Evolutionary conservation across 1,140 invertebrate species (phyloP), one percentile per base, ranked within the genome.

Genomic region (Drosophila sulfurigaster): DNA sequence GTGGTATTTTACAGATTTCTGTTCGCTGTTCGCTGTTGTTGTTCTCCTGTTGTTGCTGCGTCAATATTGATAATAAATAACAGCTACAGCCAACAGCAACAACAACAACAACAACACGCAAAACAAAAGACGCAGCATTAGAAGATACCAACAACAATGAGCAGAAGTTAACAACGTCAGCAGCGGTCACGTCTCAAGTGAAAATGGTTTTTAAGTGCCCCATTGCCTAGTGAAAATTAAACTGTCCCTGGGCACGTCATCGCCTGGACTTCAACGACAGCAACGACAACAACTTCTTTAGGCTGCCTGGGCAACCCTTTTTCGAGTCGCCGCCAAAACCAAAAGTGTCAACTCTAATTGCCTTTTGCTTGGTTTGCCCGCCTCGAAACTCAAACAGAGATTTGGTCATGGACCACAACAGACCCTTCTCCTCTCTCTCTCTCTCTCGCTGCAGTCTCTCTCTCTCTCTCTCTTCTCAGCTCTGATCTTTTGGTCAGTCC

Each of bases 281-380:
- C 79, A 2, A 38, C 8, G 10, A 46, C 66, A 1, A 30, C 41
- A 67, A 70, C 79, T 78, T 66, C 69, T 69, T 71, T 70, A 56
- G 62, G 20, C 43, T 4, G 70, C 57, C 63, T 73, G 63, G 69
- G 45, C 60, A 77, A 66, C 74, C 78, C 78, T 78, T 80, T 78
- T 60, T 48, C 58, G 58, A 41, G 56, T 49, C 28, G 71, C 64
- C 58, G 38, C 66, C 38, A 87, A 87, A 79, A 82, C 79, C 79
- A 82, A 91, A 90, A 87, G 88, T 91, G 89, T 89, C 89, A 91
- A 91, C 88, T 91, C 88, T 82, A 91, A 91, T 91, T 91, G 83
- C 81, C 83, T 90, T 85, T 85, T 72, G 83, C 83, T 82, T 81
- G 78, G 82, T 48, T 75, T 79, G 80, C 72, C 59, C 71, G 75